Evolutionary conservation across 1,140 invertebrate species (phyloP).

Genomic region (Gryon sp.): DNA sequence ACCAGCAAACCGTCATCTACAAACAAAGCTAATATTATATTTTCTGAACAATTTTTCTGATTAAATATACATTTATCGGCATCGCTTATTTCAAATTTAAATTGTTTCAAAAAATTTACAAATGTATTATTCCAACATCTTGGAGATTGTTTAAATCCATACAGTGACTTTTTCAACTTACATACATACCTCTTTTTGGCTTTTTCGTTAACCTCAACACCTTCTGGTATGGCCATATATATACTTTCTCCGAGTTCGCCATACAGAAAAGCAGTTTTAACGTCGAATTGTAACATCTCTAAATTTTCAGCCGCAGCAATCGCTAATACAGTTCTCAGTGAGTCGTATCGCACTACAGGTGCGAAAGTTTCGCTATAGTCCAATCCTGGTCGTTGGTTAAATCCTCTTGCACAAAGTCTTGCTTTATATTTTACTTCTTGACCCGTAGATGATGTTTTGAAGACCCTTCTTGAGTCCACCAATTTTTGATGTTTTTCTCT

Average conservation of each 20-base stretch:
- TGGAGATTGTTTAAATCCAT: slow-evolving; percentile 33
- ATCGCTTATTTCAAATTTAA: slow-evolving; percentile 51
- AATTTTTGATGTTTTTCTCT: background rate
- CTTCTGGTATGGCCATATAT: background rate
- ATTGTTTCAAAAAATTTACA: slow-evolving; percentile 56
- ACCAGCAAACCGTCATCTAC: slow-evolving; percentile 65
- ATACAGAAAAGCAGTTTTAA: slow-evolving; percentile 22
- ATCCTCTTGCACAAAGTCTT: slow-evolving; percentile 33
- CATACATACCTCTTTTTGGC: background rate
- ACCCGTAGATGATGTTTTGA: slow-evolving; percentile 21
- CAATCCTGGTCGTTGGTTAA: slow-evolving; percentile 12
- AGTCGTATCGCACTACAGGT: slow-evolving; percentile 42
- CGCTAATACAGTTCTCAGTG: slow-evolving; percentile 8
- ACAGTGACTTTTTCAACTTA: slow-evolving; percentile 6
- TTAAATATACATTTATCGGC: slow-evolving; percentile 65
- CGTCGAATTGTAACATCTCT: slow-evolving; percentile 27
- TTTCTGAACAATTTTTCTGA: slow-evolving; percentile 31
- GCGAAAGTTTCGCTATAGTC: slow-evolving; percentile 36
- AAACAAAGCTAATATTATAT: slow-evolving; percentile 60
- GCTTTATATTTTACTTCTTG: slow-evolving; percentile 14
- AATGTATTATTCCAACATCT: slow-evolving; percentile 64
- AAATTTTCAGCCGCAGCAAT: slow-evolving; percentile 14
- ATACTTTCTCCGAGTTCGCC: background rate
- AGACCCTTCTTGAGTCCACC: slow-evolving; percentile 62
- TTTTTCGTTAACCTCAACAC: slow-evolving; percentile 1